A percentile compares a stretch with the other conserved stretches of the same genome.
Conservation (phyloP, 2,113 vertebrate species). For the Circaetus cinerascens region DNA sequence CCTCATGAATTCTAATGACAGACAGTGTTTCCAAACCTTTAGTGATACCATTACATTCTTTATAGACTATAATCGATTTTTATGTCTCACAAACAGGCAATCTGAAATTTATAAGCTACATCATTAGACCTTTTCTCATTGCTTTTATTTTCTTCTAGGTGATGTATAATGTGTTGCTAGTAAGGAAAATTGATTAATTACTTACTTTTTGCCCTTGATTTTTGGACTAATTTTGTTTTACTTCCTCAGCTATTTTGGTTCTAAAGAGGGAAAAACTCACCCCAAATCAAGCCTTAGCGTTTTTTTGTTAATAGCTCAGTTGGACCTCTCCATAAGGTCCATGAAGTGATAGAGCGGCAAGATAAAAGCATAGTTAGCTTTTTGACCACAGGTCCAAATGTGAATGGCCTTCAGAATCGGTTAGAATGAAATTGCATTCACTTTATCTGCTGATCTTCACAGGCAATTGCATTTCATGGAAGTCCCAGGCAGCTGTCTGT, state of each 20-base stretch:
- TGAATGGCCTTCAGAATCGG: background rate
- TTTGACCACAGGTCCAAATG: background rate
- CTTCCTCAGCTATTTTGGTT: background rate
- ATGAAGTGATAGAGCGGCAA: background rate
- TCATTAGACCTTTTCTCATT: constrained; percentile 20
- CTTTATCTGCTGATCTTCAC: background rate
- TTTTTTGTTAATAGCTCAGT: background rate
- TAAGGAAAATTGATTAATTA: constrained; percentile 13
- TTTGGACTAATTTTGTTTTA: constrained; percentile 4
- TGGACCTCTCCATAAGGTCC: background rate
- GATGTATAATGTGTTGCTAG: background rate
- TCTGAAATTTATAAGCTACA: constrained; percentile 36
- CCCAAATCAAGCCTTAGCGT: background rate
- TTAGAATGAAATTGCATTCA: background rate
- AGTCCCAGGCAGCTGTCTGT: background rate
- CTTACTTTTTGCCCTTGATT: background rate
- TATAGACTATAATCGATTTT: constrained; percentile 28
- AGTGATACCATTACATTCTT: background rate
- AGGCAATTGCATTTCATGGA: background rate
- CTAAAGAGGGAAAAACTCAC: background rate
- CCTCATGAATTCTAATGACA: constrained; percentile 25
- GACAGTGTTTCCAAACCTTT: constrained; percentile 7
- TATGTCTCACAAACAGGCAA: background rate
- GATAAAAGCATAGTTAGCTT: background rate
- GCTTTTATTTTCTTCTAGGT: background rate